Evolutionary conservation across 2,888 invertebrate species (phyloP).

Genomic region (Morinoia aosen): DNA sequence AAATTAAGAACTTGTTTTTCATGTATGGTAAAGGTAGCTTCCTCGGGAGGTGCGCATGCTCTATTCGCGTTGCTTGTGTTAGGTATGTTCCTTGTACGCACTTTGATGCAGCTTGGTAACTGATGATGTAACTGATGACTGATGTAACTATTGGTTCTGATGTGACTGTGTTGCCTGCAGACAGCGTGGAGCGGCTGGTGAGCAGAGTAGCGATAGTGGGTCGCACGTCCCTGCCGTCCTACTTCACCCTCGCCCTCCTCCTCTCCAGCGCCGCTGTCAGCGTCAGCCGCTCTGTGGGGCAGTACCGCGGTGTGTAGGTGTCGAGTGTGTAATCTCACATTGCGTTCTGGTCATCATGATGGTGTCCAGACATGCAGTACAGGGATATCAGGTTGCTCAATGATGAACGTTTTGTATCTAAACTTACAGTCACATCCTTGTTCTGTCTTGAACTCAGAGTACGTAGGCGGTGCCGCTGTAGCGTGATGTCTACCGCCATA

Average conservation of each 20-base stretch:
- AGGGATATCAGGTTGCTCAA: neutral
- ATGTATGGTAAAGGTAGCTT: no score
- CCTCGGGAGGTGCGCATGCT: no score
- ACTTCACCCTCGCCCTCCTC: constrained; percentile 72
- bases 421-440: neutral
- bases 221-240: constrained; percentile 78
- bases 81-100: neutral
- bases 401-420: no score
- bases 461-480: no score
- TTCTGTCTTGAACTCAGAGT: no score
- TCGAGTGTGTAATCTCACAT: neutral
- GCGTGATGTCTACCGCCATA: no score
- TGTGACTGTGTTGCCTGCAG: constrained; percentile 74
- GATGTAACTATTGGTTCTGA: no score
- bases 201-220: constrained; percentile 76
- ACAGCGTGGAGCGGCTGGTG: constrained; percentile 83
- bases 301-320: constrained; percentile 74
- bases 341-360: neutral
- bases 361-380: neutral
- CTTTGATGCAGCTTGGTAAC: neutral
- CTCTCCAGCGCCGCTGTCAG: constrained; percentile 73
- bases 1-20: no score
- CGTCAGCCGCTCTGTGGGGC: constrained; percentile 76
- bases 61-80: no score
- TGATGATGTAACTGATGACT: no score